Conservation (phyloP, 2,797 vertebrate genomes). For the Sebastes diploproa region DNA sequence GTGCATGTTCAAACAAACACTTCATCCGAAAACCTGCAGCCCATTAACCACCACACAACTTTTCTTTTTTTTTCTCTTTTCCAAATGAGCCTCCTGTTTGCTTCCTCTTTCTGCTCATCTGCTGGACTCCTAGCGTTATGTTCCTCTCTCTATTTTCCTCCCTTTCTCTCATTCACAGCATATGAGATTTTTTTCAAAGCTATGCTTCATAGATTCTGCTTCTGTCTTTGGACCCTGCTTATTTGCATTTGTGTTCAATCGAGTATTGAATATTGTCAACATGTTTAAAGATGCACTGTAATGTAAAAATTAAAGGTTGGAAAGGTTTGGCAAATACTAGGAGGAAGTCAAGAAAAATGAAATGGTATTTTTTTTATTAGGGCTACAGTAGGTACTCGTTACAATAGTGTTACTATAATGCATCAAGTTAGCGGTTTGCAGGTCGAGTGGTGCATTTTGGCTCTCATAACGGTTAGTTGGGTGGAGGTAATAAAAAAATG, state of each 20-base stretch:
- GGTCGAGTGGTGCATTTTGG: no score
- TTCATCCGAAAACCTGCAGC: constrained; percentile 19
- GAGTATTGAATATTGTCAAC: neutral
- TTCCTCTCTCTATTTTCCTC: constrained; percentile 8
- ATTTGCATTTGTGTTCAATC: neutral
- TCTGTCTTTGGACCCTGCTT: neutral
- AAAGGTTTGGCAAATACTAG: neutral
- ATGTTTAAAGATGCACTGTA: neutral
- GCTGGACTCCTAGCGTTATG: neutral
- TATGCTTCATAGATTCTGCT: constrained; percentile 6
- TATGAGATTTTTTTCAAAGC: neutral
- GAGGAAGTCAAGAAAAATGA: neutral
- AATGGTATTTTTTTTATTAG: neutral
- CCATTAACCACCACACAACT: constrained; percentile 32
- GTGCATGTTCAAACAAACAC: constrained; percentile 50
- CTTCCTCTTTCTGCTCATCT: constrained; percentile 18
- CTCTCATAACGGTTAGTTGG: no score
- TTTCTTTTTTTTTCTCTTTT: neutral
- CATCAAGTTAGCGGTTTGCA: no score
- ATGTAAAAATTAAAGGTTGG: neutral
- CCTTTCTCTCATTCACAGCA: neutral
- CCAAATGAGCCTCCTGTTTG: constrained; percentile 20
- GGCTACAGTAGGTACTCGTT: neutral
- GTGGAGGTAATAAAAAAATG: no score
- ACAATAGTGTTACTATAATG: no score